Percentiles rank a stretch among this genome's conserved stretches.
Conservation (phyloP, 2,113 vertebrate species). For the Clarias batrachus region DNA sequence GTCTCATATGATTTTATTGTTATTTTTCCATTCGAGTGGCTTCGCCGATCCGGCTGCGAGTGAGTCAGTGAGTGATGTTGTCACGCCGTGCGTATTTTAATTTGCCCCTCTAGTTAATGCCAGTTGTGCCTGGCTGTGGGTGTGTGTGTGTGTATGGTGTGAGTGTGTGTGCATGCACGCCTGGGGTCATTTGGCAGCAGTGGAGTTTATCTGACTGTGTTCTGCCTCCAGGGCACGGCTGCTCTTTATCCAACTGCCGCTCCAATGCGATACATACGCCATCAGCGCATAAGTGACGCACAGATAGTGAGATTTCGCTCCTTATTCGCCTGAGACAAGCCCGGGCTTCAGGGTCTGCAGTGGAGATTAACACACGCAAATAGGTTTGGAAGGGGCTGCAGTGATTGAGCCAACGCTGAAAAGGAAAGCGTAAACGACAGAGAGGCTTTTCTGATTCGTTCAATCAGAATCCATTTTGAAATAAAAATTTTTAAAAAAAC, state of each 20-base stretch:
- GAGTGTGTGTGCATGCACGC: background rate
- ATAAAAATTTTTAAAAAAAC: background rate
- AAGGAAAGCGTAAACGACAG: background rate
- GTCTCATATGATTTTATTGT: background rate
- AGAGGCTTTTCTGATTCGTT: background rate
- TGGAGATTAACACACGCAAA: slow-evolving; percentile 32
- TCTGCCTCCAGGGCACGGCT: slow-evolving; percentile 42
- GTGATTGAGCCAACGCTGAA: background rate
- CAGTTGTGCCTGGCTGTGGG: slow-evolving; percentile 7
- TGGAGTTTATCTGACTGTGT: slow-evolving; percentile 35
- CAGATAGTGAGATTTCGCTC: slow-evolving; percentile 40
- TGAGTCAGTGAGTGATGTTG: slow-evolving; percentile 19
- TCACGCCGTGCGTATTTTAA: background rate
- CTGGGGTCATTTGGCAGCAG: slow-evolving; percentile 41
- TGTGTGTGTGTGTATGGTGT: background rate
- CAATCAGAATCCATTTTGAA: background rate
- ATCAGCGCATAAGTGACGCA: slow-evolving; percentile 40
- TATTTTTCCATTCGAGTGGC: slow-evolving; percentile 11
- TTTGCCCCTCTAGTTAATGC: background rate
- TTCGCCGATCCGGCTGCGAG: background rate
- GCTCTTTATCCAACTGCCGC: slow-evolving; percentile 32
- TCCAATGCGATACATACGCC: slow-evolving; percentile 30
- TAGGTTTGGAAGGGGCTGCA: slow-evolving; percentile 19
- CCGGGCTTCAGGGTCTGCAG: slow-evolving; percentile 16
- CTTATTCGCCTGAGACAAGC: slow-evolving; percentile 10